A percentile compares a stretch with the other conserved stretches of the same genome.
These are phyloP conservation scores for Riptortus pedestris DNA, from an alignment of 1,140 invertebrate species.

Conservation along the genomic window DNA sequence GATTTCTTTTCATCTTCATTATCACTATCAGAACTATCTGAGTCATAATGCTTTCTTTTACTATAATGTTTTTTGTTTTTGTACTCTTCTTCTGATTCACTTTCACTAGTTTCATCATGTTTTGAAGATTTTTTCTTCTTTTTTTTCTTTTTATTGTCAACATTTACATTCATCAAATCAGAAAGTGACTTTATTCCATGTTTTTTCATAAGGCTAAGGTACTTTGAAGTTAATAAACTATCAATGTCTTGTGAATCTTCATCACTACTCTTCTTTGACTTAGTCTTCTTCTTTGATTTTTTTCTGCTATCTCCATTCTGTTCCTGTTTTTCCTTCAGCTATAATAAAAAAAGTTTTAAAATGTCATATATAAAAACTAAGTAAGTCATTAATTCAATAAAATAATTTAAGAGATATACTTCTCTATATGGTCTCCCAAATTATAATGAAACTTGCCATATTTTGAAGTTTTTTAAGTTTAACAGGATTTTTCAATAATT, in stretches of 20 bases:
- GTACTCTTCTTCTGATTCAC: background rate
- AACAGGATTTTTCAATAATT: constrained; percentile 80
- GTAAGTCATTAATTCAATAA: no score
- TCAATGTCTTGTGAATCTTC: constrained; percentile 33
- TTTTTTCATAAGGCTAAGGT: constrained; percentile 38
- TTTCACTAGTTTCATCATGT: background rate
- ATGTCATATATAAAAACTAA: background rate
- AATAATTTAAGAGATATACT: no score
- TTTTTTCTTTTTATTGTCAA: background rate
- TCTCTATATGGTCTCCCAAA: background rate
- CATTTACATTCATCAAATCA: background rate
- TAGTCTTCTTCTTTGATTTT: constrained; percentile 34
- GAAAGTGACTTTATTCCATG: constrained; percentile 34
- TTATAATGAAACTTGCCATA: constrained; percentile 44
- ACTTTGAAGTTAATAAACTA: constrained; percentile 37
- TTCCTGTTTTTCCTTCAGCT: constrained; percentile 36
- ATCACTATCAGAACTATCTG: background rate
- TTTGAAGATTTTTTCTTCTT: background rate
- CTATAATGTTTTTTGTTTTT: background rate
- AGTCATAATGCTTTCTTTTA: background rate
- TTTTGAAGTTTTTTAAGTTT: constrained; percentile 73
- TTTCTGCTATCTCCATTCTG: constrained; percentile 33
- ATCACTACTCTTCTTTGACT: constrained; percentile 24
- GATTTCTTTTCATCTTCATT: background rate
- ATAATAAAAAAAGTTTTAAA: background rate